A percentile compares a stretch with the other conserved stretches of the same genome.
Conservation (phyloP, 1,140 invertebrate species). For the Lucilia cuprina region DNA sequence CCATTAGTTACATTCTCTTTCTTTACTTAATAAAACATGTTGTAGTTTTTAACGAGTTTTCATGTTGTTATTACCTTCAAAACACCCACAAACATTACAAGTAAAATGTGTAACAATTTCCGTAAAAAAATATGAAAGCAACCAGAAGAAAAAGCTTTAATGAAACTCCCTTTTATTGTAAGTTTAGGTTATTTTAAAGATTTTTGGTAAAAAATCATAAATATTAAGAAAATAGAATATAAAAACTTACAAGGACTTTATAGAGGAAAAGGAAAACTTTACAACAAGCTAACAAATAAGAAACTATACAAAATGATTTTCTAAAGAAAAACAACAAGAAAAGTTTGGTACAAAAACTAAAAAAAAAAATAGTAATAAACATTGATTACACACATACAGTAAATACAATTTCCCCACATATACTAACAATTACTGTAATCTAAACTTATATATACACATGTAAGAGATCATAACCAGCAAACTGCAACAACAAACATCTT, state of each 20-base stretch:
- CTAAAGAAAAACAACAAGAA: not conserved
- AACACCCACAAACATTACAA: not conserved
- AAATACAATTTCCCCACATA: too few species aligned
- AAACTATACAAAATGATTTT: not conserved
- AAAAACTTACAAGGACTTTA: not conserved
- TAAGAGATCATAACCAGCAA: not conserved
- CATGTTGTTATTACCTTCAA: not conserved
- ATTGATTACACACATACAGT: not conserved
- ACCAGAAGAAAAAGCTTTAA: not conserved
- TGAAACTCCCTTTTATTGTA: not conserved
- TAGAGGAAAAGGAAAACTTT: not conserved
- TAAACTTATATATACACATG: not conserved
- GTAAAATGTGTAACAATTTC: conserved; percentile 8
- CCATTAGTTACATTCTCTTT: not conserved
- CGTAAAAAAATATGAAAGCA: not conserved
- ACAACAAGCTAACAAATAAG: not conserved
- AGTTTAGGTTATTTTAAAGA: not conserved
- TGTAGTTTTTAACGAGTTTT: not conserved
- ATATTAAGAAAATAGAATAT: not conserved
- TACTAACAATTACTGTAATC: not conserved
- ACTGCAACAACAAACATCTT: not conserved
- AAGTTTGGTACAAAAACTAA: not conserved
- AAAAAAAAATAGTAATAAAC: not conserved
- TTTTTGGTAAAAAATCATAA: not conserved
- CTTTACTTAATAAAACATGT: too few species aligned